Base-by-base conservation (phyloP, 2,888 invertebrate species). In the Ypsolopha sequella region DNA sequence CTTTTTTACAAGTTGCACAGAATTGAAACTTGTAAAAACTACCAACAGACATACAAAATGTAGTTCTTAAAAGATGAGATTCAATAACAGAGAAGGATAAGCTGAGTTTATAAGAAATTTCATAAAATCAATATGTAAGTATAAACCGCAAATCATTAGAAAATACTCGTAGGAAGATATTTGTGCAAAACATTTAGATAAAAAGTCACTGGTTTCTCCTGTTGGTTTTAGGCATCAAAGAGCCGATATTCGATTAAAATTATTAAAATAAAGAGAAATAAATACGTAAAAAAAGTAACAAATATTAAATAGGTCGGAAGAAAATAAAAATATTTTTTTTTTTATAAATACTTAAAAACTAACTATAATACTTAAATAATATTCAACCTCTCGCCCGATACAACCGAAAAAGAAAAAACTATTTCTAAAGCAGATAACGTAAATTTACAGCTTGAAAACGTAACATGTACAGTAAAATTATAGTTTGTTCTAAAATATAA, bases 311-410 rank as follows among this genome's bases (percentile, higher is more conserved):
- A 81, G 73, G 63, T 76, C 70, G 71, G 74, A 77, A 77, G 76
- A 67, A 76, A 73, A 76, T 73, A 78, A 77, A 78, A 80, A 79
- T 75, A 80, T 75, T 73, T 76, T 75, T n/a, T 41, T 13, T 41
- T 76, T 73, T 79, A 76, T 81, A 80, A 82, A 82, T 82, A 84
- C 80, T 78, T 84, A 84, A 61, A 55, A 62, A 64, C 77, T 78
- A 77, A 74, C 65, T 75, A 71, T 73, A 72, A 60, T 56, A 60
- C 54, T 56, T 61, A 63, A 63, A 65, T 60, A 59, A 59, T 9
- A 60, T 59, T 62, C 63, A 66, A 63, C 61, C 60, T 57, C 60
- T 63, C 61, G 61, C 62, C 60, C 57, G 55, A 55, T 60, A 60
- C 60, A 60, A 62, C 61, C 62, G 57, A 64, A 66, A 62, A 59